Evolutionary conservation across 2,113 vertebrate species (phyloP).

Genomic region (Poeciliopsis prolifica): DNA sequence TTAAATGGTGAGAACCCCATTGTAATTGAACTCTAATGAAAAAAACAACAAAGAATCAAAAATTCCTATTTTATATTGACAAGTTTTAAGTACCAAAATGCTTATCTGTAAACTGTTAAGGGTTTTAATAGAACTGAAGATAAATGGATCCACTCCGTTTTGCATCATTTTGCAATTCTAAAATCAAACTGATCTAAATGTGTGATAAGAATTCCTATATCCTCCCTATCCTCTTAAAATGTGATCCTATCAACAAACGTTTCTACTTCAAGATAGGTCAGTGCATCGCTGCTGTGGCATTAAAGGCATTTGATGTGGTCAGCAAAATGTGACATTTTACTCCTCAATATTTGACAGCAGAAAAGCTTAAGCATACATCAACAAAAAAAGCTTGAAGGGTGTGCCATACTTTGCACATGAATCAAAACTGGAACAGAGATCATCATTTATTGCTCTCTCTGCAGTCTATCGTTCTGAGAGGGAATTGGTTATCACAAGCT

Average conservation of each 20-base stretch:
- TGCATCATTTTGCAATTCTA: conserved; percentile 35
- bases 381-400: conserved; percentile 19
- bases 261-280: conserved; percentile 62
- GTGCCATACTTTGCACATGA: conserved; percentile 37
- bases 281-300: conserved; percentile 50
- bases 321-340: conserved; percentile 66
- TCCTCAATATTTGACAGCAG: conserved; percentile 28
- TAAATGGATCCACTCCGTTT: conserved; percentile 55
- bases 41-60: background rate
- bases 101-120: background rate
- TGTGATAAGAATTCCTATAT: conserved; percentile 54
- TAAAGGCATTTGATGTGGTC: conserved; percentile 58
- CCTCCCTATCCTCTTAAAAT: conserved; percentile 23
- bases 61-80: background rate
- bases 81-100: background rate
- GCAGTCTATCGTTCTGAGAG: conserved; percentile 58
- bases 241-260: conserved; percentile 56
- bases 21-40: no score
- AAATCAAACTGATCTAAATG: conserved; percentile 64
- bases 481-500: conserved; percentile 71
- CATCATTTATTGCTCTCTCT: conserved; percentile 57
- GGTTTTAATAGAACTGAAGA: conserved; percentile 59
- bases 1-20: no score
- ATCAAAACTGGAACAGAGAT: conserved; percentile 46
- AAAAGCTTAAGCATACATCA: conserved; percentile 26